A percentile compares a stretch with the other conserved stretches of the same genome.
Evolutionary conservation across 2,888 invertebrate species (phyloP).

Genomic region (Strigamia maritima): DNA sequence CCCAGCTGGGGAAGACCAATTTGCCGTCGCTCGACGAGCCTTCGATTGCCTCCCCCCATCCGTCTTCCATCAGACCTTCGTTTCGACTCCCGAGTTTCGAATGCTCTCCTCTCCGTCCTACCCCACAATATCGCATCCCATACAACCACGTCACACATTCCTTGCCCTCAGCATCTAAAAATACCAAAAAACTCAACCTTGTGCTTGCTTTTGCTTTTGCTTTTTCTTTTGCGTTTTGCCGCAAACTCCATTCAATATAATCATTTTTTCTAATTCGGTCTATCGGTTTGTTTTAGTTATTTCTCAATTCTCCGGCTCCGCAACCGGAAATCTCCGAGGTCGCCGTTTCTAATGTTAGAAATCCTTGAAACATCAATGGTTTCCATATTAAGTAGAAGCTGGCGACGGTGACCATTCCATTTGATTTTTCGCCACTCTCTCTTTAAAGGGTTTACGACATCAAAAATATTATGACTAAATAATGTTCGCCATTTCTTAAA

Average conservation of each 20-base stretch:
- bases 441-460: too few relatives aligned
- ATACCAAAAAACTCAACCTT: background rate
- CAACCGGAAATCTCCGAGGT: background rate
- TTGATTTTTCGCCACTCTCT: too few relatives aligned
- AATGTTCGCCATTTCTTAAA: too few relatives aligned
- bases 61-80: background rate
- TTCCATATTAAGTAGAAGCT: too few relatives aligned
- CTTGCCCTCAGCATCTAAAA: background rate
- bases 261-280: background rate
- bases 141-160: background rate
- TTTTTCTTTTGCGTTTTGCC: background rate
- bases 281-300: background rate
- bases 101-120: background rate
- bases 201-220: too few relatives aligned
- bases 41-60: background rate
- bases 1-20: slow-evolving; percentile 37
- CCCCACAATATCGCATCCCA: too few relatives aligned
- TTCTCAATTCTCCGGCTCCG: background rate
- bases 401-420: too few relatives aligned
- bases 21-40: background rate
- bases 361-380: background rate
- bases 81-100: background rate
- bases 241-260: background rate
- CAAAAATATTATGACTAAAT: too few relatives aligned
- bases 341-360: background rate